These are phyloP conservation scores for Geodia barretti DNA, from an alignment of 37 sponge, comb jelly and placozoan species.

Conservation along the genomic window DNA sequence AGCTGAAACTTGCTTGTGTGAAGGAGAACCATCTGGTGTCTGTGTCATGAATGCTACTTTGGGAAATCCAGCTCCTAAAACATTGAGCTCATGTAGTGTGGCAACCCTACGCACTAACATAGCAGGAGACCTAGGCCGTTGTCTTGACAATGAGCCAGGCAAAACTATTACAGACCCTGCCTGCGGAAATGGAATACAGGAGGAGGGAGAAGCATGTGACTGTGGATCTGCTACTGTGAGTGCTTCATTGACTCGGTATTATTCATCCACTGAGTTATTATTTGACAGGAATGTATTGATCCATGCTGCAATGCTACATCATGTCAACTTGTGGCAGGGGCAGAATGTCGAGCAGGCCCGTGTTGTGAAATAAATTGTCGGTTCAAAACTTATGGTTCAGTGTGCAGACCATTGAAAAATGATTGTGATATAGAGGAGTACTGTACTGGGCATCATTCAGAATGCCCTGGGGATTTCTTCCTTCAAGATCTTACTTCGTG, in stretches of 20 bases:
- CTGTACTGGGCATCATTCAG: slow-evolving; percentile 56
- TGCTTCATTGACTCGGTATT: neutral
- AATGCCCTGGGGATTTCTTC: slow-evolving; percentile 59
- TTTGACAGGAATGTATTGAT: slow-evolving; percentile 65
- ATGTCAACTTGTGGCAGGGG: slow-evolving; percentile 47
- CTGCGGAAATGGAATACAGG: slow-evolving; percentile 85
- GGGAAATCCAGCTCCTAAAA: slow-evolving; percentile 5
- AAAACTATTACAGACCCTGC: slow-evolving; percentile 47
- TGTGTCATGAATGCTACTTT: slow-evolving; percentile 48
- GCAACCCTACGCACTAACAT: slow-evolving; percentile 6
- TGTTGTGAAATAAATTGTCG: slow-evolving; percentile 62
- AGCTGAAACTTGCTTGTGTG: no score
- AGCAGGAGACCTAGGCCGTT: slow-evolving; percentile 3
- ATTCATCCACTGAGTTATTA: neutral
- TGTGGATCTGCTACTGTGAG: slow-evolving; percentile 71
- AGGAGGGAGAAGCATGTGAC: slow-evolving; percentile 78
- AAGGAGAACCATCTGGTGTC: no score
- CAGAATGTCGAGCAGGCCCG: slow-evolving; percentile 44
- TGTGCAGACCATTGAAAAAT: slow-evolving; percentile 29
- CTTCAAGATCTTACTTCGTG: slow-evolving; percentile 49
- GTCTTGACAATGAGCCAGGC: slow-evolving; percentile 40
- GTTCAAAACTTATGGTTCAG: slow-evolving; percentile 38
- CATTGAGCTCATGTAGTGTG: slow-evolving; percentile 38
- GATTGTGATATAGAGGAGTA: slow-evolving; percentile 71
- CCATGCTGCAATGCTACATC: slow-evolving; percentile 85